Conservation (phyloP, 1,140 invertebrate species). For the Brachystomella parvula region DNA sequence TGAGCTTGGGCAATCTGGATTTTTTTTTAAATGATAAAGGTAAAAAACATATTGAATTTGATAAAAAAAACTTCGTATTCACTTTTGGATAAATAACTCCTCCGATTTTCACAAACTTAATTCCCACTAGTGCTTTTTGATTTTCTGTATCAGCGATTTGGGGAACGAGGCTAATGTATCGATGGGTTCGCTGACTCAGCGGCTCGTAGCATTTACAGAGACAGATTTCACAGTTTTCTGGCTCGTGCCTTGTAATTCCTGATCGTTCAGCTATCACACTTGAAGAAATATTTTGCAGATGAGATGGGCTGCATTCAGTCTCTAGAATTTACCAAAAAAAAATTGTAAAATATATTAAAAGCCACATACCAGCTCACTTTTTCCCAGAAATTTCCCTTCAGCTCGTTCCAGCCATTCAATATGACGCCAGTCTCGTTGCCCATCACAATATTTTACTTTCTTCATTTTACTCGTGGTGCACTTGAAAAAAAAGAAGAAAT, state of each 20-base stretch:
- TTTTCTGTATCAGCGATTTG: slow-evolving; percentile 2
- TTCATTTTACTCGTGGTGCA: slow-evolving; percentile 12
- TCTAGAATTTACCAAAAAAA: neutral
- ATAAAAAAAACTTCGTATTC: neutral
- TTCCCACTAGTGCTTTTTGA: neutral
- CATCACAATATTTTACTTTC: slow-evolving; percentile 8
- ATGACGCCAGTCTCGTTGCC: neutral
- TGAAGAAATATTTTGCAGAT: neutral
- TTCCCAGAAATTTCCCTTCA: slow-evolving; percentile 3
- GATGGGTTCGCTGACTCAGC: slow-evolving; percentile 11
- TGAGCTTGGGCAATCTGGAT: slow-evolving; percentile 18
- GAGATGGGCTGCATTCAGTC: neutral
- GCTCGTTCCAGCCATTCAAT: slow-evolving; percentile 15
- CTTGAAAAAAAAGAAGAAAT: slow-evolving; percentile 10
- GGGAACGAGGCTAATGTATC: slow-evolving; percentile 14
- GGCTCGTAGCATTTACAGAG: slow-evolving; percentile 21
- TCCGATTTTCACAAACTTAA: slow-evolving; percentile 15
- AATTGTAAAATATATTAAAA: neutral
- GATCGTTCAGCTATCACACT: slow-evolving; percentile 11
- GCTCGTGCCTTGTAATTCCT: slow-evolving; percentile 15
- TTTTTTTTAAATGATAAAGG: neutral
- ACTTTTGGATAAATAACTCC: slow-evolving; percentile 15
- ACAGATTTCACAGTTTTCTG: slow-evolving; percentile 23
- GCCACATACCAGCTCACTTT: neutral
- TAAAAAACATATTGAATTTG: neutral